Evolutionary conservation across 2,888 invertebrate genomes (phyloP), one percentile per base, ranked within the genome.

Genomic region (Baronia brevicornis): DNA sequence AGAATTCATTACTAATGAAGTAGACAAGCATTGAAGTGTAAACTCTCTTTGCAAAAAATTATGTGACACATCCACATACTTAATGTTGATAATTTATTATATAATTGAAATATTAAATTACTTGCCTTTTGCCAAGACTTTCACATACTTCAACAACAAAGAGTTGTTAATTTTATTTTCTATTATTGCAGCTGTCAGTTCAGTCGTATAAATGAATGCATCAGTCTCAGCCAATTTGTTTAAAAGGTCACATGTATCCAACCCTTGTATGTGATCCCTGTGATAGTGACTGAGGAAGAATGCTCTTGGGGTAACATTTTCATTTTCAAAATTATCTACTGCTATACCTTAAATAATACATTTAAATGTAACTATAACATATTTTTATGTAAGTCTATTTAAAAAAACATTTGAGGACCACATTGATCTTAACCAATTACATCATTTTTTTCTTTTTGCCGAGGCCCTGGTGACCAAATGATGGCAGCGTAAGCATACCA

Each of bases 261-360:
- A 48, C 0, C 90, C 90, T 3, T 52, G 32, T 50, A 86, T 88
- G 47, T 91, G 91, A 56, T 91, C 91, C 0, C 51, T 44, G 43
- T 91, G 91, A 41, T 87, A 89, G 48, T 91, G 91, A 14, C 89
- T 90, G 3, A 91, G 53, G 51, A 91, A 90, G 59, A 86, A 90
- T 0, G 82, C 82, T 20, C 68, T 67, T 0, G 87, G 85, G 41
- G 84, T 80, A 0, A 66, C 45, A 18, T 54, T 61, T 36, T 79
- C 68, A 1, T 11, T 15, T 5, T 8, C n/a, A 43, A 88, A 91
- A 41, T 87, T 79, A 64, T 91, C 91, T 2, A 89, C 84, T 1
- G 85, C 78, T 28, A 91, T 85, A 8, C 82, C 85, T 0, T 88
- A 87, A 41, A 91, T n/a, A n/a, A n/a, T n/a, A n/a, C n/a, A n/a